Conservation (phyloP, 2,113 vertebrate species). For the Petrocephalus zakoni region DNA sequence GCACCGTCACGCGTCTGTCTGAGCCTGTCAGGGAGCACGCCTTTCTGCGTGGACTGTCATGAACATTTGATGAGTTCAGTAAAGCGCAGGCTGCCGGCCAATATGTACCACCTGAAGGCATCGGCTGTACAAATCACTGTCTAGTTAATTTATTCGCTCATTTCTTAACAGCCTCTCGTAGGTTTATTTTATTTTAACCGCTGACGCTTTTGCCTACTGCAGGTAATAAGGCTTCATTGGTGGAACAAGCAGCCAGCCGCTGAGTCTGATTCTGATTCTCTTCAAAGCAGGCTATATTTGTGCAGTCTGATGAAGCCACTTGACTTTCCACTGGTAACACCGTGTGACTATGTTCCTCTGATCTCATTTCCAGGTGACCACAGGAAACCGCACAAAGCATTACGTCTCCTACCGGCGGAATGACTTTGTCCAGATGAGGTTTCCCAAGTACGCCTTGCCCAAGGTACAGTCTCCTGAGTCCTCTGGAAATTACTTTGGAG, state of each 20-base stretch:
- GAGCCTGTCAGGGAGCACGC: neutral
- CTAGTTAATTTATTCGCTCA: neutral
- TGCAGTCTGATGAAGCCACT: neutral
- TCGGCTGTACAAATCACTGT: neutral
- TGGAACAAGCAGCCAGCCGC: neutral
- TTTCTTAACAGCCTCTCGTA: neutral
- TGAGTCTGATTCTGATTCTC: neutral
- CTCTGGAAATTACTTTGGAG: neutral
- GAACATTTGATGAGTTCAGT: neutral
- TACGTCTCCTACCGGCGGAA: slow-evolving; percentile 80
- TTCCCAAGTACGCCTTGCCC: slow-evolving; percentile 86
- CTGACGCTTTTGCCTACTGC: neutral
- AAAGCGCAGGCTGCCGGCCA: neutral
- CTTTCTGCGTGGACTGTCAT: neutral
- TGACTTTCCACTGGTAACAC: too few relatives aligned
- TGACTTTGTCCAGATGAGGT: slow-evolving; percentile 83
- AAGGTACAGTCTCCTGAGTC: slow-evolving; percentile 65
- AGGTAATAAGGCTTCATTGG: neutral
- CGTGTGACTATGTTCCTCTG: neutral
- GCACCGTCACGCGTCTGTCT: neutral
- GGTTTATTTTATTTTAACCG: neutral
- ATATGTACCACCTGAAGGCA: neutral
- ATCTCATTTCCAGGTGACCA: slow-evolving; percentile 65
- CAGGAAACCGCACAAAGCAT: slow-evolving; percentile 78
- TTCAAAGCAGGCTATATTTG: neutral